Conservation (phyloP, 2,797 vertebrate species). For the Psittacula echo region DNA sequence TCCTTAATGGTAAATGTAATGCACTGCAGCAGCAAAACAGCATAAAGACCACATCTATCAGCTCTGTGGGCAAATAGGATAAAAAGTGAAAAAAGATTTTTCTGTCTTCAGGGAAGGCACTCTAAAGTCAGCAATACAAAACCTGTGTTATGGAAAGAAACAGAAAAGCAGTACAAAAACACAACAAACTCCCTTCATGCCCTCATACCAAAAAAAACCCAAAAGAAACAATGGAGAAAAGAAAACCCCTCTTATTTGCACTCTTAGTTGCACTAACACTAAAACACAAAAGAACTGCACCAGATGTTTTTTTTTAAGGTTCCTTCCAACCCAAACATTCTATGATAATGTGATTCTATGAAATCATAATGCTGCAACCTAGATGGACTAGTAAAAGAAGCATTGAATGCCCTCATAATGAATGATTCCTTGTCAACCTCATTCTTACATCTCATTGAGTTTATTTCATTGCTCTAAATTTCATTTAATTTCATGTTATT, state of each 20-base stretch:
- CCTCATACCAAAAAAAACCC: neutral
- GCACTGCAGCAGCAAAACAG: constrained; percentile 7
- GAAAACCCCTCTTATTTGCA: neutral
- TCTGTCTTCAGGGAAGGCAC: neutral
- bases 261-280: neutral
- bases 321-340: neutral
- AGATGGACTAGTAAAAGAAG: neutral
- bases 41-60: neutral
- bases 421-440: neutral
- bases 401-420: neutral
- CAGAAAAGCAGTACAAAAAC: neutral
- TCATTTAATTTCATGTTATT: neutral
- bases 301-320: neutral
- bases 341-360: neutral
- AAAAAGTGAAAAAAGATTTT: neutral
- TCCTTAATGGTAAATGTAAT: constrained; percentile 30
- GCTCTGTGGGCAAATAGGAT: neutral
- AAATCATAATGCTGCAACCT: accelerated
- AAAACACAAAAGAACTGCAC: neutral
- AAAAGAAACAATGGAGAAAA: accelerated
- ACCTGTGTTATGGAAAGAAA: neutral
- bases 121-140: neutral
- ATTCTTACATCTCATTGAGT: neutral
- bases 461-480: neutral
- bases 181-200: neutral